Base-by-base conservation (phyloP, 2,797 vertebrate genomes). In the Ataeniobius toweri region DNA sequence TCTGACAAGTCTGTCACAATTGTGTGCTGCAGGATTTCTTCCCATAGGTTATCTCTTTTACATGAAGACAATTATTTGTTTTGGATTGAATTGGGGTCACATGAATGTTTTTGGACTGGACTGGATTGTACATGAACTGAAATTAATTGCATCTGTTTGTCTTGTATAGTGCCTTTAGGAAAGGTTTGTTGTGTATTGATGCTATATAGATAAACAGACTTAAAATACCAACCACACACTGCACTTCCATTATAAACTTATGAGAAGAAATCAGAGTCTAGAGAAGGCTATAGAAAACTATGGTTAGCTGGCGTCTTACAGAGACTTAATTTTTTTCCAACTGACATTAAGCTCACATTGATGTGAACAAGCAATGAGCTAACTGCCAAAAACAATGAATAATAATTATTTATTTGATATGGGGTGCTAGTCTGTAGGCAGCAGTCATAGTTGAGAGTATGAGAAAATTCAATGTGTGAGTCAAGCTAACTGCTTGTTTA, bases 1-100 rank as follows among this genome's bases (percentile, higher is more conserved):
- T 85, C 76, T 81, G 86, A 80, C 74, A 75, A 80, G 75, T 46
- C 80, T 73, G 50, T 86, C 89, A 77, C 80, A 71, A 71, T 85
- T 81, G 77, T 81, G 80, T 87, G 81, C 78, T 73, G 73, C 84
- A 82, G 74, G 83, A 81, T 82, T 74, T 82, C 36, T 56, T 73
- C 77, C 78, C 77, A 56, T 12, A 0, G 77, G 61, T 44, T 70
- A 36, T 51, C 16, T 51, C 13, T 51, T 51, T 51, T 51, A 20
- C 22, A 69, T 69, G 12, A 48, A 22, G 53, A 41, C 20, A 65
- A 26, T 53, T 53, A 20, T 41, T 48, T 70, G 0, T 26, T 2
- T 26, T 48, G 44, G 1, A 70, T 18, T 26, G 44, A 14, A 26
- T 69, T 26, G 22, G 39, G 67, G 41, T 69, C 39, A 14, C 41